These are phyloP conservation scores for Ischnura elegans DNA, from an alignment of 2,888 invertebrate genomes.

Conservation along the genomic window DNA sequence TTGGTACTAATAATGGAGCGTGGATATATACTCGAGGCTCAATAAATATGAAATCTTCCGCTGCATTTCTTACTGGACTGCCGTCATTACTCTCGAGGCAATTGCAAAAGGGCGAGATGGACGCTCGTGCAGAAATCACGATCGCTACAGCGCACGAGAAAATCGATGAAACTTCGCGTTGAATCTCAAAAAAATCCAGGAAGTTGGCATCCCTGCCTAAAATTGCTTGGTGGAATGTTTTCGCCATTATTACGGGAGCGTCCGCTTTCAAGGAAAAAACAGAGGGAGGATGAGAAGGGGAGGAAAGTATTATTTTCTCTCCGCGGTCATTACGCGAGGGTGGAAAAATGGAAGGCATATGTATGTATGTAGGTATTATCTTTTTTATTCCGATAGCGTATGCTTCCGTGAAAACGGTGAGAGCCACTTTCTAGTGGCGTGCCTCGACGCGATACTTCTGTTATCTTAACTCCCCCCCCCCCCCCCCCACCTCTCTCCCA, in stretches of 20 bases:
- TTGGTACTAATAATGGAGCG: too few relatives aligned
- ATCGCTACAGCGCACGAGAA: background rate
- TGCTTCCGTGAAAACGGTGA: background rate
- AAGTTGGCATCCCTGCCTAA: background rate
- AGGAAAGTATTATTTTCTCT: background rate
- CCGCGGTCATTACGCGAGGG: background rate
- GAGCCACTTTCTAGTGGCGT: constrained; percentile 31
- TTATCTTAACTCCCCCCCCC: background rate
- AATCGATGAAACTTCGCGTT: background rate
- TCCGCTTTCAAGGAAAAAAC: background rate
- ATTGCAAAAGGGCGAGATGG: background rate
- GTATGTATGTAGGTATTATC: too few relatives aligned
- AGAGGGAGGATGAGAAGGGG: background rate
- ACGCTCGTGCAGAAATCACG: background rate
- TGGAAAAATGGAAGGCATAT: background rate
- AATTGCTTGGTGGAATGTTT: background rate
- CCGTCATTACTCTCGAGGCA: background rate
- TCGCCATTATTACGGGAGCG: background rate
- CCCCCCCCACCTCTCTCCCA: background rate
- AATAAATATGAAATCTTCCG: background rate
- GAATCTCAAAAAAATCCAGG: background rate
- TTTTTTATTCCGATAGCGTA: background rate
- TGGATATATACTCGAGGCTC: too few relatives aligned
- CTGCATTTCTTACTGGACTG: background rate
- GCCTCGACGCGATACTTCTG: background rate